A percentile compares a stretch with the other conserved stretches of the same genome.
phyloP scores from a whole-genome alignment of 2,797 vertebrate species.

The Pseudochirops corinnae region DNA sequence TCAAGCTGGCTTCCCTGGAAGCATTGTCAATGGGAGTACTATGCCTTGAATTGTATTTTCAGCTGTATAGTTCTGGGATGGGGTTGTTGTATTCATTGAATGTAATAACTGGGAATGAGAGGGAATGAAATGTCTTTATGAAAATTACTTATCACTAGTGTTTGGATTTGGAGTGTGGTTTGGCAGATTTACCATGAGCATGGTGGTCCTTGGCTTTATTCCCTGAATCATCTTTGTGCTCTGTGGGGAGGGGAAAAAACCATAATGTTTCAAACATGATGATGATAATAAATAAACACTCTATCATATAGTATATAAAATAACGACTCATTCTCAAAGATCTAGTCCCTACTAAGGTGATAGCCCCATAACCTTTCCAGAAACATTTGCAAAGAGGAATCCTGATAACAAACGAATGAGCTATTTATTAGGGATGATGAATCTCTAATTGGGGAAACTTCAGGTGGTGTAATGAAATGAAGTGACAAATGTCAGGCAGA shows the following conservation, averaged over 20 bases:
- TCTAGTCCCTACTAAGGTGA: background rate
- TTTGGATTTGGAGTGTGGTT: slow-evolving; percentile 49
- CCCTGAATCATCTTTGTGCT: slow-evolving; percentile 31
- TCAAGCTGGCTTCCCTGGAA: background rate
- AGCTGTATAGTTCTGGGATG: background rate
- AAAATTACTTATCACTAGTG: slow-evolving; percentile 51
- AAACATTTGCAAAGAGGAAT: background rate
- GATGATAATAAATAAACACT: background rate
- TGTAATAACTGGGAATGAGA: background rate
- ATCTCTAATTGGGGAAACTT: background rate
- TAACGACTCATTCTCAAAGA: background rate
- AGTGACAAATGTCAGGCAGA: background rate
- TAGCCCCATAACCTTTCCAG: background rate
- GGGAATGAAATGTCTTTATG: background rate
- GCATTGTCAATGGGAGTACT: background rate
- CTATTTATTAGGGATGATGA: background rate
- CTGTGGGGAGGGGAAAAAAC: slow-evolving; percentile 13
- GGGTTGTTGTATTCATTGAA: accelerated
- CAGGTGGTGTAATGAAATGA: background rate
- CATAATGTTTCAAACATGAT: slow-evolving; percentile 25
- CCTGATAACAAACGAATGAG: background rate
- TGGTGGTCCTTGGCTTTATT: background rate
- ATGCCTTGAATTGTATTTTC: background rate
- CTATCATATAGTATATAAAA: background rate
- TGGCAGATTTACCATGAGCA: background rate